phyloP scores from a whole-genome alignment of 2,113 vertebrate species.

The Mirounga angustirostris region DNA sequence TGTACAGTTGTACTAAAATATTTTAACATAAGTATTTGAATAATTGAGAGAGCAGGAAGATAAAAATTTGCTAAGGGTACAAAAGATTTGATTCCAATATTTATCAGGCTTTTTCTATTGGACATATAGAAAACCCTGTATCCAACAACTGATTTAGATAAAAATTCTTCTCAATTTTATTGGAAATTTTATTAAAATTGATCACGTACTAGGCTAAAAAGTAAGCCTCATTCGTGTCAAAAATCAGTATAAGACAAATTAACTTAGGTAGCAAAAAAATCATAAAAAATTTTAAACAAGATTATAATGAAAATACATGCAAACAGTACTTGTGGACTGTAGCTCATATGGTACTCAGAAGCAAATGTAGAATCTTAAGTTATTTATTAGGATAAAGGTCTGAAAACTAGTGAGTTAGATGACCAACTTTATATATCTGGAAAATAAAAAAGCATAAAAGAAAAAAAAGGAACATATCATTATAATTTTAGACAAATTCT shows the following conservation, averaged over 20 bases:
- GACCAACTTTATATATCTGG: not conserved
- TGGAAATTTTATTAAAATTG: not conserved
- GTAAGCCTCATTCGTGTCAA: not conserved
- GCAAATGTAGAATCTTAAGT: not conserved
- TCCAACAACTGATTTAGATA: not conserved
- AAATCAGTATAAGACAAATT: not conserved
- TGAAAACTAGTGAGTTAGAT: not conserved
- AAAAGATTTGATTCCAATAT: not conserved
- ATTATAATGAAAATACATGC: not conserved
- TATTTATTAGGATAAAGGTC: not conserved
- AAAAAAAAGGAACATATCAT: not conserved
- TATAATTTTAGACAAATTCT: not conserved
- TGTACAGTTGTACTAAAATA: not conserved
- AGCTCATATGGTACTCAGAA: not conserved
- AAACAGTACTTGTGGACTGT: not conserved
- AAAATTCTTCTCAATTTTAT: constrained; percentile 10
- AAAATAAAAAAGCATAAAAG: not conserved
- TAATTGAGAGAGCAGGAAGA: not conserved
- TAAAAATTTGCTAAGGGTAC: not conserved
- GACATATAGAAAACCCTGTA: not conserved
- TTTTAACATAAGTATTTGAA: not conserved
- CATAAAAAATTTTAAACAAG: not conserved
- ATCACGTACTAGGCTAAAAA: not conserved
- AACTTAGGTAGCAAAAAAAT: not conserved
- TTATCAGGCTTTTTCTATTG: not conserved